Percentiles rank a stretch among this genome's conserved stretches.
phyloP scores from a whole-genome alignment of 2,888 invertebrate species.

The Tachina grossa region DNA sequence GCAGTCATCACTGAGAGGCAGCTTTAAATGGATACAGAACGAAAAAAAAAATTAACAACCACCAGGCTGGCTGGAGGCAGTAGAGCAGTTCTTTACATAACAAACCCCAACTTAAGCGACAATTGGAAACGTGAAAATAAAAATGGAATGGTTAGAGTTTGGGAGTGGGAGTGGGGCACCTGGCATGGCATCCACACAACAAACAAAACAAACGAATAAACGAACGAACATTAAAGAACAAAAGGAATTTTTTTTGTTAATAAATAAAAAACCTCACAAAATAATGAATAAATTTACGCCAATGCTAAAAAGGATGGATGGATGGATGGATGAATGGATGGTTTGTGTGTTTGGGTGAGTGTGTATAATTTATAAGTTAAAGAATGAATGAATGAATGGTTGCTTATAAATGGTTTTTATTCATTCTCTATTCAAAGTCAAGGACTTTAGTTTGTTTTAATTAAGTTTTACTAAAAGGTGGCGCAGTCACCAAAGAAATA shows the following conservation, averaged over 20 bases:
- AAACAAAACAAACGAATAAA: constrained; percentile 44
- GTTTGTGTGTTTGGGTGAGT: constrained; percentile 4
- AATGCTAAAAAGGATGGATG: constrained; percentile 49
- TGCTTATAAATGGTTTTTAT: constrained; percentile 48
- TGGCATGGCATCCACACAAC: constrained; percentile 29
- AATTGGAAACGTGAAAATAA: constrained; percentile 4
- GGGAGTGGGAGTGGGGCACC: constrained; percentile 10
- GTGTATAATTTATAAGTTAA: constrained; percentile 15
- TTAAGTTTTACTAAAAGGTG: constrained; percentile 66
- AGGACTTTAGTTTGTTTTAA: constrained; percentile 69
- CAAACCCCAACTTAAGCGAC: constrained; percentile 26
- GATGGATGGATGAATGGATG: constrained; percentile 32
- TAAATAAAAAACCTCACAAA: constrained; percentile 38
- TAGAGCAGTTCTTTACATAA: constrained; percentile 1
- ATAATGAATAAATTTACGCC: constrained; percentile 68
- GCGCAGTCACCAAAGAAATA: constrained; percentile 37
- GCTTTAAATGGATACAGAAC: constrained; percentile 3
- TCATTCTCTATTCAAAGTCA: constrained; percentile 66
- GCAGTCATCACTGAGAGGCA: constrained; percentile 2
- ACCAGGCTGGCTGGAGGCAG: constrained; percentile 24
- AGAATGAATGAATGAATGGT: constrained; percentile 40
- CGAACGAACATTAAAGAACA: constrained; percentile 45
- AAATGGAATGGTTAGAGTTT: neutral
- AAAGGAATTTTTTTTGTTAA: neutral
- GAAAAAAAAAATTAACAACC: constrained; percentile 24